Conservation (phyloP, 2,113 vertebrate species). For the Pygoscelis antarcticus region DNA sequence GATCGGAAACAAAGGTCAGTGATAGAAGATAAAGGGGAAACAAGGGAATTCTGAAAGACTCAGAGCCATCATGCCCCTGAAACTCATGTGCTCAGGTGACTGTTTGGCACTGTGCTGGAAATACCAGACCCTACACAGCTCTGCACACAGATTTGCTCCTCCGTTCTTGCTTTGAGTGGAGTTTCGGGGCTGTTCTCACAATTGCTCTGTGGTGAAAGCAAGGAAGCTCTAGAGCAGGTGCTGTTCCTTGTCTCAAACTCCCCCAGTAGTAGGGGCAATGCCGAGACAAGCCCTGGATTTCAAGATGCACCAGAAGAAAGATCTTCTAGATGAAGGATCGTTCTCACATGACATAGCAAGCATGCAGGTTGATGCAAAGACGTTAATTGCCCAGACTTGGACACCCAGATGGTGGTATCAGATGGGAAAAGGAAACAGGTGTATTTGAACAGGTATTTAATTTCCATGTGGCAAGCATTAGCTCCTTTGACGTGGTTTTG, state of each 20-base stretch:
- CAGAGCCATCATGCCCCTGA: too few relatives aligned
- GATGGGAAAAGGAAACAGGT: not conserved
- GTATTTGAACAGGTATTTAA: not conserved
- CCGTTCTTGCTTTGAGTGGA: not conserved
- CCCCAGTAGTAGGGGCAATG: not conserved
- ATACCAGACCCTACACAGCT: not conserved
- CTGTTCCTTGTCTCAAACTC: not conserved
- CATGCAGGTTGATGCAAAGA: not conserved
- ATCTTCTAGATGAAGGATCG: too few relatives aligned
- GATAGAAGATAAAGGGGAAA: not conserved
- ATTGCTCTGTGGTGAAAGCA: not conserved
- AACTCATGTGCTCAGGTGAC: not conserved
- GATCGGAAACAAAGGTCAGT: not conserved
- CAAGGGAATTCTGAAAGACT: not conserved
- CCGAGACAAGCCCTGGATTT: not conserved
- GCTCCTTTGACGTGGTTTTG: not conserved
- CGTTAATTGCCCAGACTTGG: not conserved
- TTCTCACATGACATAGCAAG: not conserved
- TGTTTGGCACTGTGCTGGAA: not conserved
- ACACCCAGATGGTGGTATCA: not conserved
- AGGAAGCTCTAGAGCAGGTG: not conserved
- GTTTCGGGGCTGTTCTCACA: not conserved
- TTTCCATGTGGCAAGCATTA: not conserved
- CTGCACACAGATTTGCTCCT: not conserved
- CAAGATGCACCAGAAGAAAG: not conserved